phyloP scores from a whole-genome alignment of 2,888 invertebrate genomes.

The Aleiodes leptofemur region DNA sequence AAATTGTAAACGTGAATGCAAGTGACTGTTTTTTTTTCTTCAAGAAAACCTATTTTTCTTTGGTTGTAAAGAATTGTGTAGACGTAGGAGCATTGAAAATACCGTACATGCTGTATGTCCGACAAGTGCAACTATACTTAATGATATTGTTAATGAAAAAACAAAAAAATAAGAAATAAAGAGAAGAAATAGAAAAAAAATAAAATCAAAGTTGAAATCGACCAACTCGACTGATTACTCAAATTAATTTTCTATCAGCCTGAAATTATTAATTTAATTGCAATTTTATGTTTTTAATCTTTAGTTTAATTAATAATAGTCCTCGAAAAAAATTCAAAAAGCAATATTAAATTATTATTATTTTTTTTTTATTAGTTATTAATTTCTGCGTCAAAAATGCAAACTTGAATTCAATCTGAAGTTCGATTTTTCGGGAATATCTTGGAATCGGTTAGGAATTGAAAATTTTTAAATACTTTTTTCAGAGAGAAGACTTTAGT shows the following conservation, averaged over 20 bases:
- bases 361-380: not conserved
- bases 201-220: slow-evolving; percentile 14
- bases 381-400: no score
- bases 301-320: slow-evolving; percentile 35
- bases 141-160: slow-evolving; percentile 52
- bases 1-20: not conserved
- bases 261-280: not conserved
- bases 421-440: no score
- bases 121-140: slow-evolving; percentile 58
- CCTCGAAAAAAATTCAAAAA: slow-evolving; percentile 1
- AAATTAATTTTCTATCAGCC: not conserved
- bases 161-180: slow-evolving; percentile 53
- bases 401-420: no score
- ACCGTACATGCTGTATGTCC: slow-evolving; percentile 33
- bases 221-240: slow-evolving; percentile 5
- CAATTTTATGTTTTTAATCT: not conserved
- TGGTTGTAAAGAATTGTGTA: slow-evolving; percentile 11
- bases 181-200: slow-evolving; percentile 45
- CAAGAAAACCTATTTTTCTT: not conserved
- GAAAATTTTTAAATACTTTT: no score
- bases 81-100: not conserved
- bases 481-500: no score
- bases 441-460: no score
- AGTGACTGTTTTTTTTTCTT: not conserved
- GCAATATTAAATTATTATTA: slow-evolving; percentile 36